Conservation (phyloP, 2,113 vertebrate species). For the Dascyllus trimaculatus region DNA sequence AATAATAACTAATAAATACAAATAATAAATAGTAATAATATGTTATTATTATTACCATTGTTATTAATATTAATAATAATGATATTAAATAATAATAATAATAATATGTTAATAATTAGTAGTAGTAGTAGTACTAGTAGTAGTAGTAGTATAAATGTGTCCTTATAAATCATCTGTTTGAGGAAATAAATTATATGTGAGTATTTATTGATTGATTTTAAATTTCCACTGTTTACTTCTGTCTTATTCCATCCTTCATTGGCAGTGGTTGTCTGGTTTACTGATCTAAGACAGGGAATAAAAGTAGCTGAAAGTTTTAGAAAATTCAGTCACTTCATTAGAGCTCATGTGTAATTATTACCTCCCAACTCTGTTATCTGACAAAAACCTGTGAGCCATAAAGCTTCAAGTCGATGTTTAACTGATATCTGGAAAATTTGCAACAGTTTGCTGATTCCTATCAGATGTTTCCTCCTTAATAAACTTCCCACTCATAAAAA, state of each 20-base stretch:
- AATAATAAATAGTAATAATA: too few species aligned
- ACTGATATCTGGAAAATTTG: background rate
- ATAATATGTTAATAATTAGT: too few species aligned
- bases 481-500: constrained; percentile 31
- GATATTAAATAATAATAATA: too few species aligned
- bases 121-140: too few species aligned
- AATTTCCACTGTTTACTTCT: too few species aligned
- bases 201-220: too few species aligned
- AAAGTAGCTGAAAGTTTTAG: background rate
- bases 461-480: constrained; percentile 27
- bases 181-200: background rate
- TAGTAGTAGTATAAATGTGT: too few species aligned
- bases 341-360: constrained; percentile 38
- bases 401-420: constrained; percentile 20
- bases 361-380: constrained; percentile 8
- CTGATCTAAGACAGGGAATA: background rate
- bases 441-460: constrained; percentile 27
- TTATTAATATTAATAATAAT: too few species aligned
- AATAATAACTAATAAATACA: too few species aligned
- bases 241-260: background rate
- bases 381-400: constrained; percentile 14
- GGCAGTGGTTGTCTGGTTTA: background rate
- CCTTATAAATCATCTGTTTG: background rate
- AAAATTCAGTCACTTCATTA: background rate
- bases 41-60: too few species aligned